phyloP scores from a whole-genome alignment of 1,140 invertebrate species.

The Galendromus occidentalis region DNA sequence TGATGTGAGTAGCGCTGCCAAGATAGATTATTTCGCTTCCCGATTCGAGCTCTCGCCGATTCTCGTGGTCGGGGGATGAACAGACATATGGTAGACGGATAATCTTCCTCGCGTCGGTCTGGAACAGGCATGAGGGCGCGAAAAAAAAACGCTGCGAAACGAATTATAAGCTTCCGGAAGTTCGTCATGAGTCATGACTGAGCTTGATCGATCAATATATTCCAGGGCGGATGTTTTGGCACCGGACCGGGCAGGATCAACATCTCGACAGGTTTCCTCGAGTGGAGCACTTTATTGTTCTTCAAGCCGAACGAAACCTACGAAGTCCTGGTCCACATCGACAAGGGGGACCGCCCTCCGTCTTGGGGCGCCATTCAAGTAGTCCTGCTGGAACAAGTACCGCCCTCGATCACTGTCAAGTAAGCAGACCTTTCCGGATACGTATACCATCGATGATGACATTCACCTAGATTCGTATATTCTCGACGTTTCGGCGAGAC shows the following conservation, averaged over 20 bases:
- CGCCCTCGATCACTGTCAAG: constrained; percentile 21
- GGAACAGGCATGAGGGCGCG: too few relatives aligned
- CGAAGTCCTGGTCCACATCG: constrained; percentile 21
- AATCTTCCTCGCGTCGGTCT: too few relatives aligned
- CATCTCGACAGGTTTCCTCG: constrained; percentile 17
- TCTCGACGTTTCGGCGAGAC: too few relatives aligned
- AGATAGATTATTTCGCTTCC: constrained; percentile 4
- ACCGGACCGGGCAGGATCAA: constrained; percentile 21
- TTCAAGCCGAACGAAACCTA: constrained; percentile 20
- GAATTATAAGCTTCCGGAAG: too few relatives aligned
- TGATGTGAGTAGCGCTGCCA: constrained; percentile 13
- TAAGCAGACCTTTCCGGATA: constrained; percentile 12
- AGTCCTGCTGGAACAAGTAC: constrained; percentile 21
- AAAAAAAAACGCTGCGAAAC: too few relatives aligned
- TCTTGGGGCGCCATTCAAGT: constrained; percentile 22
- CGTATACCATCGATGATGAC: too few relatives aligned
- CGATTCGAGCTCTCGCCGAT: too few relatives aligned
- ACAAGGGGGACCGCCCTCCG: constrained; percentile 21
- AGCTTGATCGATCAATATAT: too few relatives aligned
- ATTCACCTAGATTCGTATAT: too few relatives aligned
- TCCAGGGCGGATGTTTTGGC: constrained; percentile 22
- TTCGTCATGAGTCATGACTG: too few relatives aligned
- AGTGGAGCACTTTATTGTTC: constrained; percentile 22
- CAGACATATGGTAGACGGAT: too few relatives aligned
- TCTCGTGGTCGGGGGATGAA: too few relatives aligned